phyloP scores from a whole-genome alignment of 2,888 invertebrate genomes.

The Dendrolimus pini region DNA sequence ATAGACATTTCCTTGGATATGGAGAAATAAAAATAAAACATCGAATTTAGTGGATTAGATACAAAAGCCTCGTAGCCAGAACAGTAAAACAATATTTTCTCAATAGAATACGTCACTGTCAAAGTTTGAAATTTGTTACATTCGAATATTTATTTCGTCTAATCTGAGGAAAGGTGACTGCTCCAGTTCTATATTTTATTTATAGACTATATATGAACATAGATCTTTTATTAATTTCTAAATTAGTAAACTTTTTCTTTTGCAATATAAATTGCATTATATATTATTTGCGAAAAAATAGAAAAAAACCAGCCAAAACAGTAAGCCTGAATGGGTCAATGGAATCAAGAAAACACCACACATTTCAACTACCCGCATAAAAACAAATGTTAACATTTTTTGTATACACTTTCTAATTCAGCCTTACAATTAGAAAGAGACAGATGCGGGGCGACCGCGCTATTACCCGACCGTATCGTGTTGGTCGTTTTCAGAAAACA shows the following conservation, averaged over 20 bases:
- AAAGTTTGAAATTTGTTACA: slow-evolving; percentile 1
- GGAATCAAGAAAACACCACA: neutral
- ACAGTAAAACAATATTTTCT: neutral
- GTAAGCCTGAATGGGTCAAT: neutral
- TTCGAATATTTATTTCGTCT: neutral
- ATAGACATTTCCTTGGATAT: neutral
- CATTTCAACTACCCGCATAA: slow-evolving; percentile 10
- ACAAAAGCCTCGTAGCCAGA: neutral
- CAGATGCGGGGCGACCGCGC: slow-evolving; percentile 55
- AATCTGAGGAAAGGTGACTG: neutral
- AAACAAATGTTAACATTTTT: slow-evolving; percentile 23
- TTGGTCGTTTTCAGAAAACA: neutral
- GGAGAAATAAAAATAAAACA: neutral
- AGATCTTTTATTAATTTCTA: neutral
- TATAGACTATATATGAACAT: neutral
- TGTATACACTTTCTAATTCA: slow-evolving; percentile 67
- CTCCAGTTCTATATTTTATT: neutral
- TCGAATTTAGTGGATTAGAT: neutral
- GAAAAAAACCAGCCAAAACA: neutral
- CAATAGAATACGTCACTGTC: slow-evolving; percentile 1
- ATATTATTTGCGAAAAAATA: neutral
- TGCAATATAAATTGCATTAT: neutral
- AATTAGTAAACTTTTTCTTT: neutral
- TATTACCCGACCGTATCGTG: slow-evolving; percentile 3
- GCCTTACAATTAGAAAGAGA: slow-evolving; percentile 73